A percentile compares a stretch with the other conserved stretches of the same genome.
Evolutionary conservation across 2,888 invertebrate species (phyloP).

Genomic region (Anthoptus insignis): DNA sequence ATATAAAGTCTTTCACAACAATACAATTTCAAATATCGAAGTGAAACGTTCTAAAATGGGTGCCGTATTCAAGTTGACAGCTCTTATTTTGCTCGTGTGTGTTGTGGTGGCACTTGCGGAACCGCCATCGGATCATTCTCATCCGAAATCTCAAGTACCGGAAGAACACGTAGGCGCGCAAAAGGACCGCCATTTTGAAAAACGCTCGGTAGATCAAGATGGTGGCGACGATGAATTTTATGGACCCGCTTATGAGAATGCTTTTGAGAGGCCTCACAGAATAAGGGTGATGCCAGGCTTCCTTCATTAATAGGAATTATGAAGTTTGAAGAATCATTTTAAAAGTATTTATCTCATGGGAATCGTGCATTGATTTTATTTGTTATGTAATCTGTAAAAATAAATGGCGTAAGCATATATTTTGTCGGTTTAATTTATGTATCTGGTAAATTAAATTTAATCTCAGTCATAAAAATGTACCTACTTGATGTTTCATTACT

Average conservation of each 20-base stretch:
- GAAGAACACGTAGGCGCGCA: constrained; percentile 5
- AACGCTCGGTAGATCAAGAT: constrained; percentile 60
- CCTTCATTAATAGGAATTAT: constrained; percentile 60
- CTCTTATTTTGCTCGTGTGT: constrained; percentile 57
- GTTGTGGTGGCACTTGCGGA: constrained; percentile 53
- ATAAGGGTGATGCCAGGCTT: constrained; percentile 70
- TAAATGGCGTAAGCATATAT: constrained; percentile 51
- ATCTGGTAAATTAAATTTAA: too few relatives aligned
- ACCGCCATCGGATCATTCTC: neutral
- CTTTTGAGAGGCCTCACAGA: constrained; percentile 65
- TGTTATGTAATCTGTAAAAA: constrained; percentile 24
- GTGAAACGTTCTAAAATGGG: constrained; percentile 56
- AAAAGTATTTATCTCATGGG: constrained; percentile 10
- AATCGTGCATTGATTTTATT: constrained; percentile 38
- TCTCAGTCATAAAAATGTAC: too few relatives aligned
- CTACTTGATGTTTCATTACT: too few relatives aligned
- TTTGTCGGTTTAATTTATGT: constrained; percentile 35
- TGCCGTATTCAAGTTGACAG: constrained; percentile 55
- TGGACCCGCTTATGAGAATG: constrained; percentile 56
- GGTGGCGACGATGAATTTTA: constrained; percentile 57
- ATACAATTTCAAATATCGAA: constrained; percentile 14
- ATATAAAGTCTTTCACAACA: constrained; percentile 16
- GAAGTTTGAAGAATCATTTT: neutral
- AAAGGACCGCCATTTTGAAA: constrained; percentile 58
- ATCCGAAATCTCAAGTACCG: constrained; percentile 4